These are phyloP conservation scores for Empis stercorea DNA, from an alignment of 2,888 invertebrate genomes.

Conservation along the genomic window DNA sequence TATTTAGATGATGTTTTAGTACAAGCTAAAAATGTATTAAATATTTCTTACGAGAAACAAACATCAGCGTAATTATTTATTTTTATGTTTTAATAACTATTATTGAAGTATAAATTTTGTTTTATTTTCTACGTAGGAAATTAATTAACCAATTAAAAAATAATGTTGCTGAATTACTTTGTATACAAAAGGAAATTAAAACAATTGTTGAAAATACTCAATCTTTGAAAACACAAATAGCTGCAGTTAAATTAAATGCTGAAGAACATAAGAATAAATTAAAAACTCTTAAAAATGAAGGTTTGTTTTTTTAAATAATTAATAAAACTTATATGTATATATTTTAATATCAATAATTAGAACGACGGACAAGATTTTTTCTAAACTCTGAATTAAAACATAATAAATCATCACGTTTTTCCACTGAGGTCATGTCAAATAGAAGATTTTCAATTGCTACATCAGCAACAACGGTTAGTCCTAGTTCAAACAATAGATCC, in stretches of 20 bases:
- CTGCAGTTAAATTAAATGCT: constrained; percentile 8
- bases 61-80: too few species aligned
- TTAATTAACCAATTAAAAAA: constrained; percentile 5
- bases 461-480: too few species aligned
- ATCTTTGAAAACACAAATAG: constrained; percentile 9
- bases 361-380: constrained; percentile 6
- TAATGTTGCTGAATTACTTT: constrained; percentile 22
- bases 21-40: not conserved
- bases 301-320: not conserved
- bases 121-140: constrained; percentile 1
- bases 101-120: too few species aligned
- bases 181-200: constrained; percentile 24
- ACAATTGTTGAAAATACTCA: constrained; percentile 15
- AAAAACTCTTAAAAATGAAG: constrained; percentile 8
- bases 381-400: not conserved
- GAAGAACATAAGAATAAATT: constrained; percentile 7
- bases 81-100: too few species aligned
- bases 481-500: too few species aligned
- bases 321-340: too few species aligned
- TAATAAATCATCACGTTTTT: too few species aligned
- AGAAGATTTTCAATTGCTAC: too few species aligned
- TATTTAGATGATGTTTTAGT: constrained; percentile 5
- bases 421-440: too few species aligned
- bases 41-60: too few species aligned
- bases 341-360: not conserved